phyloP scores from a whole-genome alignment of 2,888 invertebrate genomes.

The Onthophagus sagittarius region DNA sequence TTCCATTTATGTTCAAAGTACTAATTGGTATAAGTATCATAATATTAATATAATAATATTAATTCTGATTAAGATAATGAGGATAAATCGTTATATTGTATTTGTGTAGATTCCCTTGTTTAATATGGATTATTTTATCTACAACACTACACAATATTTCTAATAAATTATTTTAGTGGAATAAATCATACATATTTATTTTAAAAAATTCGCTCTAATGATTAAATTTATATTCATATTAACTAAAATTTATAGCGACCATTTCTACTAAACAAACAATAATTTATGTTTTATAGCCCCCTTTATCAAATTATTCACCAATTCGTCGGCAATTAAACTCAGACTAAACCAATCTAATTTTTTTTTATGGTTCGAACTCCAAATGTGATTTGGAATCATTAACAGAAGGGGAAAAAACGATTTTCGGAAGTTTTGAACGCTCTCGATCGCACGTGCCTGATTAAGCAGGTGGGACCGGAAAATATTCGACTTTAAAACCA shows the following conservation, averaged over 20 bases:
- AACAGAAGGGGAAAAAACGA: background rate
- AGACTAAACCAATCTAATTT: background rate
- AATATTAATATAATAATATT: too few relatives aligned
- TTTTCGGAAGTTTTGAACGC: background rate
- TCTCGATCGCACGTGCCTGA: background rate
- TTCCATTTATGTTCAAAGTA: too few relatives aligned
- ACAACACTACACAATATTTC: background rate
- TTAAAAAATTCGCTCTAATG: background rate
- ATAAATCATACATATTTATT: too few relatives aligned
- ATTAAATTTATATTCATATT: background rate
- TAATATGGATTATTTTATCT: too few relatives aligned
- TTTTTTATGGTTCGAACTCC: too few relatives aligned
- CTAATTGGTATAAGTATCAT: too few relatives aligned
- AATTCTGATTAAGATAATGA: too few relatives aligned
- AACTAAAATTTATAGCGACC: background rate
- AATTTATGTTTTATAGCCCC: background rate
- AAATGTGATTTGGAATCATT: too few relatives aligned
- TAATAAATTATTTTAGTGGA: background rate
- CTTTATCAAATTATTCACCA: background rate
- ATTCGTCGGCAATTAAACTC: background rate
- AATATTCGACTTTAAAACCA: constrained; percentile 8
- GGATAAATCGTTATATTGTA: too few relatives aligned
- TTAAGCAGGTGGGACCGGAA: constrained; percentile 7
- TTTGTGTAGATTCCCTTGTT: too few relatives aligned
- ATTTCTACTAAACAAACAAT: background rate